Evolutionary conservation across 2,888 invertebrate genomes (phyloP).

Genomic region (Trachelus stipa): DNA sequence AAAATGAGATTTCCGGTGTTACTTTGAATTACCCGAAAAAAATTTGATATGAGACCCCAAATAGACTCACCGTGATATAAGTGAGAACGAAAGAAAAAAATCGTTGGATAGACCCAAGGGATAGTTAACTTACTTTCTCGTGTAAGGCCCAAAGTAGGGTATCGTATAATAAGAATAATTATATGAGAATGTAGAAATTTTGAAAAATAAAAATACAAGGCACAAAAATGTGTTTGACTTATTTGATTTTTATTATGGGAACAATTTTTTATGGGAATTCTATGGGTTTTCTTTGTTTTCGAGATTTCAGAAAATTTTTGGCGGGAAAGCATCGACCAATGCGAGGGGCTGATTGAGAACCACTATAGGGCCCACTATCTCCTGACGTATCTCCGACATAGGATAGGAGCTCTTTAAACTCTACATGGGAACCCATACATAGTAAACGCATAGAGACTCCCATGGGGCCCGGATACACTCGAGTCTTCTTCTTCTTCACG

Average conservation of each 20-base stretch:
- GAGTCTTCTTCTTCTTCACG: constrained; percentile 23
- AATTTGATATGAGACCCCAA: neutral
- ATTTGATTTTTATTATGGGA: neutral
- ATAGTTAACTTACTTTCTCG: neutral
- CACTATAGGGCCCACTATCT: constrained; percentile 13
- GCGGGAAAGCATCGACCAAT: constrained; percentile 13
- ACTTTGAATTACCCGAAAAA: neutral
- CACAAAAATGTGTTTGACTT: neutral
- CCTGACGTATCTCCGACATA: constrained; percentile 16
- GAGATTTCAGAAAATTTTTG: constrained; percentile 3
- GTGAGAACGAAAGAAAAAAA: neutral
- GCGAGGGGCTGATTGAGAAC: constrained; percentile 11
- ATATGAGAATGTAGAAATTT: neutral
- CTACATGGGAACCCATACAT: neutral
- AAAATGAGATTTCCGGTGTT: neutral
- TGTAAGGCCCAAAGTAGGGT: neutral
- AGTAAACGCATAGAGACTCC: constrained; percentile 16
- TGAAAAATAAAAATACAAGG: neutral
- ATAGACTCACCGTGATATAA: neutral
- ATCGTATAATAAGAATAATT: neutral
- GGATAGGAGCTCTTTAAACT: constrained; percentile 21
- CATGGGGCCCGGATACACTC: constrained; percentile 26
- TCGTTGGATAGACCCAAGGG: neutral
- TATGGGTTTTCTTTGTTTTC: neutral
- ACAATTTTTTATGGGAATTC: neutral